Evolutionary conservation across 2,797 vertebrate genomes (phyloP), one percentile per base, ranked within the genome.

Genomic region (Microhierax caerulescens): DNA sequence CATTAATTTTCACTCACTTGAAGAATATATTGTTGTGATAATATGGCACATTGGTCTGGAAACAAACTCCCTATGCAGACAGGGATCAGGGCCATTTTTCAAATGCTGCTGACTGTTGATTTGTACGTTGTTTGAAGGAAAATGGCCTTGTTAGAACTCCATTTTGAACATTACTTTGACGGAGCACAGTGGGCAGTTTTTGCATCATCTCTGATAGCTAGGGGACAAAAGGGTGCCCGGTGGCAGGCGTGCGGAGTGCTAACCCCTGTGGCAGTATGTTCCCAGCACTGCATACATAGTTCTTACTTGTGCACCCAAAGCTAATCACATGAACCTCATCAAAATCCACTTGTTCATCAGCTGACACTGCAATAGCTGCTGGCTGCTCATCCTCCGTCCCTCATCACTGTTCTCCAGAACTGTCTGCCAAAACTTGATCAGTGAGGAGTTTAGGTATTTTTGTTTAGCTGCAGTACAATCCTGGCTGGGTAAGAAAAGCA

Each of bases 21-120:
- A 92, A 94, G 89, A 94, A 94, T 93, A 89, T 93, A 88, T 95
- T 27, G 51, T 96, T 96, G 93, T 97, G 88, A 94, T 96, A 96
- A 96, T 94, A 82, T 34, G 80, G 86, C 92, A 93, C 77, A 80
- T 93, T 94, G 92, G 82, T 78, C 91, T 48, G 92, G 90, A 85
- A 95, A 45, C 69, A 95, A 94, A 92, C 90, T 95, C 82, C 79
- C 86, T 48, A 17, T 65, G 91, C 92, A 67, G 59, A 43, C 57
- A 57, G 70, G 88, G 78, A 88, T 81, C 74, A 87, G 74, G 69
- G 67, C 65, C 69, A 88, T 96, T 96, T 97, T 93, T 97, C 96
- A 96, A 91, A 68, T 48, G 34, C 63, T 89, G 64, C 67, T 82
- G 88, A 41, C 81, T 95, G 53, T 90, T 97, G 85, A 95, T 96